Percentiles rank a stretch among this genome's conserved stretches.
Evolutionary conservation across 1,140 invertebrate species (phyloP).

Genomic region (Melipona quadrifasciata): DNA sequence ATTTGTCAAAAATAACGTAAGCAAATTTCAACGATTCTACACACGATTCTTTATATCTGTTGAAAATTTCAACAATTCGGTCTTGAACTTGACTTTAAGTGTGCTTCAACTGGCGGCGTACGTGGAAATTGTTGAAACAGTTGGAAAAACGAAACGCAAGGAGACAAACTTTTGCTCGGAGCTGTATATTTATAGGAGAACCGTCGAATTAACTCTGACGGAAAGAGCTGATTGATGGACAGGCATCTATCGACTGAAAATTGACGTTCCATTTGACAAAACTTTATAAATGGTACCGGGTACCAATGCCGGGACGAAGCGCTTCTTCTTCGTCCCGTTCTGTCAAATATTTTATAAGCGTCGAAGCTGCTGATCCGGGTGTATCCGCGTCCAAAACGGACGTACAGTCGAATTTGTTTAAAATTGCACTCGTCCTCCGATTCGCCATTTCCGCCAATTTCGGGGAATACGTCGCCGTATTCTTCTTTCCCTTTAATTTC

Average conservation of each 20-base stretch:
- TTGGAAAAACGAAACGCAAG: not conserved
- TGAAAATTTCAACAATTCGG: too few relatives aligned
- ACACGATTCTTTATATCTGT: too few relatives aligned
- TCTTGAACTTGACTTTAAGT: not conserved
- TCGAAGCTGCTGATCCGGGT: not conserved
- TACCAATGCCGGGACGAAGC: not conserved
- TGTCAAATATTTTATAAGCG: constrained; percentile 1
- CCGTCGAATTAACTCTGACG: not conserved
- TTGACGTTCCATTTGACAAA: constrained; percentile 6
- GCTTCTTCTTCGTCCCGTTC: not conserved
- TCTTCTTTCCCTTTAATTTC: too few relatives aligned
- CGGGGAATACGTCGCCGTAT: not conserved
- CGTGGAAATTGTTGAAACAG: not conserved
- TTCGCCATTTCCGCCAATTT: too few relatives aligned
- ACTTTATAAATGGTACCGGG: not conserved
- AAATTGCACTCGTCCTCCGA: not conserved
- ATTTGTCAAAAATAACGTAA: not conserved
- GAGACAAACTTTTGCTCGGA: not conserved
- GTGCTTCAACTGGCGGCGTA: not conserved
- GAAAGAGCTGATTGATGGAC: not conserved
- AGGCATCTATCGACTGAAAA: not conserved
- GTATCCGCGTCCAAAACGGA: not conserved
- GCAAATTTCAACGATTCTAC: not conserved
- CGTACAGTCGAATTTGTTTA: not conserved
- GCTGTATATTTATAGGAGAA: not conserved